phyloP scores from a whole-genome alignment of 2,797 vertebrate species.

The Crypturellus tataupa region DNA sequence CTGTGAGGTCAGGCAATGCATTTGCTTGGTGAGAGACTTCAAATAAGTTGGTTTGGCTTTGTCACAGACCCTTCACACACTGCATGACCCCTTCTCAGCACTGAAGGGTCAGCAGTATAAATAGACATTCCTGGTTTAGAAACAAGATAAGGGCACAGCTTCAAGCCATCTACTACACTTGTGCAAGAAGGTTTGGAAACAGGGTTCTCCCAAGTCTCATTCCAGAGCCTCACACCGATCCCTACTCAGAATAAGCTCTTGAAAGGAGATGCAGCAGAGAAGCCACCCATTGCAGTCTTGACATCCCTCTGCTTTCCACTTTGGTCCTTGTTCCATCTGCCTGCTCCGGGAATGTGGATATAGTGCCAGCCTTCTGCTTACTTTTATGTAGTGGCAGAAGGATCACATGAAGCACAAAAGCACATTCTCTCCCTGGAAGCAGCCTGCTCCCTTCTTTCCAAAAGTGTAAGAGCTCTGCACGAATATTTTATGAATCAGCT shows the following conservation, averaged over 20 bases:
- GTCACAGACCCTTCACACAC: not conserved
- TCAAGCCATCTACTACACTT: not conserved
- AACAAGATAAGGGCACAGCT: not conserved
- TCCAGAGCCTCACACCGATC: not conserved
- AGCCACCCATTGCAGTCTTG: not conserved
- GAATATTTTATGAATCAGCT: conserved; percentile 67
- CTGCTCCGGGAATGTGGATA: not conserved
- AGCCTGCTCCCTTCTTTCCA: conserved; percentile 37
- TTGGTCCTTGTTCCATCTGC: not conserved
- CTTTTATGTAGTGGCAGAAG: conserved; percentile 14
- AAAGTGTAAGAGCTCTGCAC: conserved; percentile 30
- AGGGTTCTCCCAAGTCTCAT: fast-evolving
- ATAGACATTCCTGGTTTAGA: not conserved
- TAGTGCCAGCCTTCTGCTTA: conserved; percentile 32
- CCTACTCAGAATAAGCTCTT: not conserved
- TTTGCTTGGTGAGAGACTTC: not conserved
- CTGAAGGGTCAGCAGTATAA: not conserved
- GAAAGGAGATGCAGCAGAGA: not conserved
- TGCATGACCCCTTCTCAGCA: not conserved
- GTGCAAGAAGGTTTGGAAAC: not conserved
- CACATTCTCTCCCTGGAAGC: conserved; percentile 58
- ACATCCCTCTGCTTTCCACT: not conserved
- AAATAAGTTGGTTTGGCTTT: not conserved
- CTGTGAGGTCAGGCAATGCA: not conserved
- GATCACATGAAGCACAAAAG: conserved; percentile 53